Evolutionary conservation across 2,888 invertebrate species (phyloP), one percentile per base, ranked within the genome.

Genomic region (Drosophila meridionalis): DNA sequence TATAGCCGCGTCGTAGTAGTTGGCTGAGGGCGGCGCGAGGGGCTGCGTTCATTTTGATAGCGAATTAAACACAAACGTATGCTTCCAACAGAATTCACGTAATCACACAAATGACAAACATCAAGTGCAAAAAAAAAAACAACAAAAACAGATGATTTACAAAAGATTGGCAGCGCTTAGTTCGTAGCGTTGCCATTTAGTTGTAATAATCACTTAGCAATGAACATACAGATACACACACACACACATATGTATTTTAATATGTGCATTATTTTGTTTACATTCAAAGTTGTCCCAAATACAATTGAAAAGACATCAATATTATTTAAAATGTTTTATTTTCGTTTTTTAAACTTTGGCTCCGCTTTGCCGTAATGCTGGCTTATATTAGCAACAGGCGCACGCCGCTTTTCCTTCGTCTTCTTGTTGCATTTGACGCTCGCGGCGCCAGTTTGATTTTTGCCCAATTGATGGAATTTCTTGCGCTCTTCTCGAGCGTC

Each of bases 361-460:
- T 92, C 90, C 5, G 89, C 91, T 5, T 92, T 89, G 72, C 93
- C 93, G 78, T 93, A 93, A 61, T 93, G 89, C 64, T 92, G 90
- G 11, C 91, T 81, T 20, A 93, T 93, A 63, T 94, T 94, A 86
- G 94, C 94, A 14, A 93, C 91, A 83, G 94, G 69, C 69, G 92
- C 74, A 75, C 94, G 94, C 64, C 91, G 92, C 83, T 89, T 92
- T 64, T 84, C 92, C 5, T 90, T 82, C 1, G 88, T 69, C 71
- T 87, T 91, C 62, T 78, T 91, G 1, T 89, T 87, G 60, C 95
- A 95, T 83, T 95, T 94, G 0, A 94, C 94, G 4, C 94, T 93
- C 47, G 94, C 93, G 57, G 93, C 94, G n/a, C 95, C 95, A 50
- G 94, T 93, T 42, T 94, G 94, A 85, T 94, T 94, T 94, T 96